A percentile compares a stretch with the other conserved stretches of the same genome.
phyloP scores from a whole-genome alignment of 2,888 invertebrate species.

The Diarsia rubi region DNA sequence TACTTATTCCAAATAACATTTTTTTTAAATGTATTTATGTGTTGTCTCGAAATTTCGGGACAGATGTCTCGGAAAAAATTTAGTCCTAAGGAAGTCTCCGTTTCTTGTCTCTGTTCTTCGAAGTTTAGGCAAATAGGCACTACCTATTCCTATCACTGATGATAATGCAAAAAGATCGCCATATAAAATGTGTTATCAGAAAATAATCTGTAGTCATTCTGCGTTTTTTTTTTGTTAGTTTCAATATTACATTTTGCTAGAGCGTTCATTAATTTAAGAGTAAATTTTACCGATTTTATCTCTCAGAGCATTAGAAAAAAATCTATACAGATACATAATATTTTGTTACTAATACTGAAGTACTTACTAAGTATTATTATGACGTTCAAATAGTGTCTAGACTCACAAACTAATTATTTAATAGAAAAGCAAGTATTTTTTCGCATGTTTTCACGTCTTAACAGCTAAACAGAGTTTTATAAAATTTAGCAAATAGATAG shows the following conservation, averaged over 20 bases:
- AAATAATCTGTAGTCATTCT: neutral
- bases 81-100: too few species aligned
- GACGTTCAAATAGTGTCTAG: neutral
- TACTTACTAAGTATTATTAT: neutral
- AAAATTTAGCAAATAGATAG: neutral
- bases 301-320: neutral
- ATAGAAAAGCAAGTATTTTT: neutral
- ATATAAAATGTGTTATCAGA: conserved; percentile 5
- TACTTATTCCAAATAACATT: too few species aligned
- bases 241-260: neutral
- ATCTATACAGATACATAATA: neutral
- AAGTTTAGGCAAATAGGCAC: too few species aligned
- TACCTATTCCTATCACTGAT: too few species aligned
- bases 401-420: neutral
- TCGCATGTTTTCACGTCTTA: neutral
- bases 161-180: neutral
- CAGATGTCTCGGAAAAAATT: too few species aligned
- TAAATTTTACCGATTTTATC: neutral
- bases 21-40: too few species aligned
- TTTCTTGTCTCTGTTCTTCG: too few species aligned
- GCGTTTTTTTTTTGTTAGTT: neutral
- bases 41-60: too few species aligned
- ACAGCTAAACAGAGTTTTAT: neutral
- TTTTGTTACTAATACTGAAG: neutral
- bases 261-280: neutral